A percentile compares a stretch with the other conserved stretches of the same genome.
Evolutionary conservation across 1,140 invertebrate species (phyloP).

Genomic region (Leptopilina boulardi): DNA sequence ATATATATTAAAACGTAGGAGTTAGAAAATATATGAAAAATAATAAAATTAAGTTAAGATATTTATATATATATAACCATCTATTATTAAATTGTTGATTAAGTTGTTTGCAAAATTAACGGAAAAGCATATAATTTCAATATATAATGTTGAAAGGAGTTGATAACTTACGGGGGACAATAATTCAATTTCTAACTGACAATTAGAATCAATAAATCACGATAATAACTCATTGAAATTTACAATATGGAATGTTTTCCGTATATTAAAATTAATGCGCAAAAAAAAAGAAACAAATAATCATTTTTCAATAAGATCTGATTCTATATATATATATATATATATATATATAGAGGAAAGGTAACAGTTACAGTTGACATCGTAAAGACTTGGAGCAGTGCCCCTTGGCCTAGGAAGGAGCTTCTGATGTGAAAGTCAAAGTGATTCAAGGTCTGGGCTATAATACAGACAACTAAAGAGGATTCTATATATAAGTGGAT

Average conservation of each 20-base stretch:
- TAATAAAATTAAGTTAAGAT: too few species aligned
- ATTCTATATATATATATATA: too few species aligned
- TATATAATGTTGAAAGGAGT: neutral
- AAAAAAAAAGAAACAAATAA: neutral
- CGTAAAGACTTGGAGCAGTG: neutral
- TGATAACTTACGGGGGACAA: neutral
- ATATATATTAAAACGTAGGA: too few species aligned
- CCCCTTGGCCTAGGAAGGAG: neutral
- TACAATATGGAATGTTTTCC: neutral
- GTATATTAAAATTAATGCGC: neutral
- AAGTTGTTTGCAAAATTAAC: neutral
- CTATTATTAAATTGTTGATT: neutral
- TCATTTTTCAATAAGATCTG: too few species aligned
- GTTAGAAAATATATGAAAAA: too few species aligned
- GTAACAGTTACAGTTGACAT: neutral
- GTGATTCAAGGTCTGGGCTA: neutral
- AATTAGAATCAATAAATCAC: conserved; percentile 14
- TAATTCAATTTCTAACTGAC: conserved; percentile 2
- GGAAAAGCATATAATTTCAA: neutral
- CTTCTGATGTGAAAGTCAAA: conserved; percentile 5
- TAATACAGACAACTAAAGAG: neutral
- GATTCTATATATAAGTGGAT: too few species aligned
- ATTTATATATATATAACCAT: neutral
- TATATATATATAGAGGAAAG: too few species aligned
- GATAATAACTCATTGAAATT: neutral